Evolutionary conservation across 2,888 invertebrate species (phyloP).

Genomic region (Sarcophaga carnaria): DNA sequence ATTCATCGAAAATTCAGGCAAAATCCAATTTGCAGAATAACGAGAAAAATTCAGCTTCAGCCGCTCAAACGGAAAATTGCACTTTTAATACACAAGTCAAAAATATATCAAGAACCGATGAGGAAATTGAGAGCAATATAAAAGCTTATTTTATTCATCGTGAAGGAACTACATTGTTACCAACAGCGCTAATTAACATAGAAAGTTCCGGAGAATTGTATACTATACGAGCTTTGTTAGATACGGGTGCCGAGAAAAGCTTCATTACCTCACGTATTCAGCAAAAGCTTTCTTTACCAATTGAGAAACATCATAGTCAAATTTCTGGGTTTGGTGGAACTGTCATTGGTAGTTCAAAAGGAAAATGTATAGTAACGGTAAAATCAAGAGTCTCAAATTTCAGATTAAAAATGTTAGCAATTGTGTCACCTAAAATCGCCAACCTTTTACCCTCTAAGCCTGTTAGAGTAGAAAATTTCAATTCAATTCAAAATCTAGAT

Average conservation of each 20-base stretch:
- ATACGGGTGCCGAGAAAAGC: slow-evolving; percentile 3
- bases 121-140: too few relatives aligned
- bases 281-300: not conserved
- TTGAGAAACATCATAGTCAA: not conserved
- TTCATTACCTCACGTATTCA: not conserved
- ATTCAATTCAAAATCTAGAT: not conserved
- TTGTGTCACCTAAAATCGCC: not conserved
- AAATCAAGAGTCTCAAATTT: slow-evolving; percentile 6
- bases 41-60: not conserved
- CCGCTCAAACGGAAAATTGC: not conserved
- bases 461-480: not conserved
- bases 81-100: too few relatives aligned
- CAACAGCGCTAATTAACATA: not conserved
- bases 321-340: too few relatives aligned
- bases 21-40: not conserved
- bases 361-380: not conserved
- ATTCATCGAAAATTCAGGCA: not conserved
- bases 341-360: not conserved
- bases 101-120: too few relatives aligned
- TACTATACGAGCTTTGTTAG: slow-evolving; percentile 16
- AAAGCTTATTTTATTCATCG: too few relatives aligned
- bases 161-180: too few relatives aligned
- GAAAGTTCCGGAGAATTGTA: not conserved
- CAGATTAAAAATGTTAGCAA: not conserved
- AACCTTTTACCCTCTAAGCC: slow-evolving; percentile 27